phyloP scores from a whole-genome alignment of 2,797 vertebrate species.

The Galagoides demidoff region DNA sequence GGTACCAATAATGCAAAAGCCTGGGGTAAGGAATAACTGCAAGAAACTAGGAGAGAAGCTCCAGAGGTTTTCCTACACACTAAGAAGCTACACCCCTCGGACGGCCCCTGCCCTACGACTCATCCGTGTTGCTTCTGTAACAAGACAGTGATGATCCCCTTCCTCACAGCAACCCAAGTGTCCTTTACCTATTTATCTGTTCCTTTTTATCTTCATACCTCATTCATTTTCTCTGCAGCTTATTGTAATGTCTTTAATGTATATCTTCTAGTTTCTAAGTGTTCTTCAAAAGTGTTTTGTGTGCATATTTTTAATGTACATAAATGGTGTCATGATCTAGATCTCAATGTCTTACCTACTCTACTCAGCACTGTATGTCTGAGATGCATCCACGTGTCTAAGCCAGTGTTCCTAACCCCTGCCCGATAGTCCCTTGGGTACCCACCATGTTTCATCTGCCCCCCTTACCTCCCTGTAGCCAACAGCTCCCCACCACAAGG shows the following conservation, averaged over 20 bases:
- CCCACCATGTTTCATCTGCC: neutral
- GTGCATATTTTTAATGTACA: neutral
- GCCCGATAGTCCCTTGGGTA: rapidly evolving
- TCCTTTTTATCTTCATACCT: neutral
- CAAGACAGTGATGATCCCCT: neutral
- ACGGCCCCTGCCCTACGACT: rapidly evolving
- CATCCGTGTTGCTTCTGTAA: neutral
- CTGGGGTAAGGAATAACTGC: neutral
- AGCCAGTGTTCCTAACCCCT: neutral
- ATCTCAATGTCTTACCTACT: neutral
- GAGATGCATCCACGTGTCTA: neutral
- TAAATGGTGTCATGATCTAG: neutral
- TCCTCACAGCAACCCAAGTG: neutral
- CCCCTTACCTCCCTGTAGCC: neutral
- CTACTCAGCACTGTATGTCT: neutral
- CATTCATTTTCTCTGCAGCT: neutral
- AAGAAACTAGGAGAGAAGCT: neutral
- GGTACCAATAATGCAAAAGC: neutral
- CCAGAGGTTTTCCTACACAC: neutral
- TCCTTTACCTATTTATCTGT: neutral
- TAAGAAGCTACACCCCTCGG: neutral
- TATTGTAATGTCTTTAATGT: neutral
- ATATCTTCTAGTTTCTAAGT: neutral
- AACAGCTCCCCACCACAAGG: neutral
- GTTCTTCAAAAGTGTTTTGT: neutral